Conservation (phyloP, 92 coral and sea anemone genomes). For the Ricordea florida region DNA sequence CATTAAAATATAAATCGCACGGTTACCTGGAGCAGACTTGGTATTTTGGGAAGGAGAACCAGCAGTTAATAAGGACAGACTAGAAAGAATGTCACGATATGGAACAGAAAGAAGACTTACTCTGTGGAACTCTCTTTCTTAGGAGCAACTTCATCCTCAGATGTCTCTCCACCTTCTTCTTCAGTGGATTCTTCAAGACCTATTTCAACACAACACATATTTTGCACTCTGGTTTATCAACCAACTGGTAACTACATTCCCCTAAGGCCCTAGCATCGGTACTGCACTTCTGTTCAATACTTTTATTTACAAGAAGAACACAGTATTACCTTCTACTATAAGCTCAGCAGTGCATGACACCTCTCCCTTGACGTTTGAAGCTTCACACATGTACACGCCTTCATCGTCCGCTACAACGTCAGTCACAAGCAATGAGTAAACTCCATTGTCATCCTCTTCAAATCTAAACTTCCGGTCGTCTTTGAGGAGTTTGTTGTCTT, state of each 20-base stretch:
- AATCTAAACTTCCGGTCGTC: constrained; percentile 65
- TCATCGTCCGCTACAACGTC: constrained; percentile 68
- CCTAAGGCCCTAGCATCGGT: too few species aligned
- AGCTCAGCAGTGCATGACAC: constrained; percentile 49
- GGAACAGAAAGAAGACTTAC: too few species aligned
- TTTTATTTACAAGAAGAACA: neutral
- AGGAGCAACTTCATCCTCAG: constrained; percentile 36
- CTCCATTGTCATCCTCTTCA: constrained; percentile 71
- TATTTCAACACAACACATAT: too few species aligned
- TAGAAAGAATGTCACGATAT: too few species aligned
- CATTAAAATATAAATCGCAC: too few species aligned
- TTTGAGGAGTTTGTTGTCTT: constrained; percentile 66
- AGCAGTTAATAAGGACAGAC: too few species aligned
- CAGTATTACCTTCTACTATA: constrained; percentile 66
- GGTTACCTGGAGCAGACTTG: too few species aligned
- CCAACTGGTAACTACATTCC: too few species aligned
- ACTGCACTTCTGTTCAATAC: too few species aligned
- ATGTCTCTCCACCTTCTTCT: constrained; percentile 37
- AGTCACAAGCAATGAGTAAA: constrained; percentile 57
- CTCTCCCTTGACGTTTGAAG: constrained; percentile 60
- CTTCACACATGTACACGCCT: constrained; percentile 78
- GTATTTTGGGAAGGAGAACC: too few species aligned
- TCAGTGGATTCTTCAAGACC: constrained; percentile 46
- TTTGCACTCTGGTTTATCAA: too few species aligned
- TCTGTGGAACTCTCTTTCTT: neutral